Base-by-base conservation (phyloP, 2,113 vertebrate species). In the Centropus bengalensis region DNA sequence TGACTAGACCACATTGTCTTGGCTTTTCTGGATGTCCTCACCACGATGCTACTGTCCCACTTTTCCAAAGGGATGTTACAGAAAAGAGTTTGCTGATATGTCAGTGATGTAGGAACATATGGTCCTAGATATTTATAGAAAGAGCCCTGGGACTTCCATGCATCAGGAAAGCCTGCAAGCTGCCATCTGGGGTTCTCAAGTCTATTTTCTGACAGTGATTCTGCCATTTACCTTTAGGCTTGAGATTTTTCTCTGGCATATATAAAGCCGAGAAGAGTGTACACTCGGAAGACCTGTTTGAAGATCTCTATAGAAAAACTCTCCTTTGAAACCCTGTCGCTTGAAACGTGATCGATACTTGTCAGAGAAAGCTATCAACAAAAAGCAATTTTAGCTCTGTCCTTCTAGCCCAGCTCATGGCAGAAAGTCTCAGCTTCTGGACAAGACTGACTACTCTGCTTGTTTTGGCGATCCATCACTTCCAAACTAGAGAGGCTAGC, bases 91-190 rank as follows among this genome's bases (percentile, higher is more conserved):
- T n/a, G n/a, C 49, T 66, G 93, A 91, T 87, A 70, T 76, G 92
- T 69, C 83, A 75, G 64, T 68, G 44, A 52, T 79, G 59, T 7
- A 68, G 62, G 74, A 74, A 70, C 89, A 94, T 76, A 85, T 77
- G 93, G 87, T 21, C 32, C 22, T 51, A 52, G 78, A 6, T 94
- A 94, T 96, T 94, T 92, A 91, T 87, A 55, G 93, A 54, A 82
- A 76, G 59, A 88, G 84, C 91, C 75, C 51, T 80, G 89, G 91
- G 75, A 85, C 75, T 77, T 67, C 67, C 81, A 58, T 26, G 47
- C 26, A 33, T 14, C 19, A 59, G 89, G 84, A 85, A 89, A 92
- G 89, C 62, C 91, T 88, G 75, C 59, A 63, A 74, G 78, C 82
- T 91, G 81, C 81, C 93, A 82, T 79, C 78, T 91, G 93, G 55